Evolutionary conservation across 2,888 invertebrate genomes (phyloP), one percentile per base, ranked within the genome.

Genomic region (Acanthosepion pharaonis): DNA sequence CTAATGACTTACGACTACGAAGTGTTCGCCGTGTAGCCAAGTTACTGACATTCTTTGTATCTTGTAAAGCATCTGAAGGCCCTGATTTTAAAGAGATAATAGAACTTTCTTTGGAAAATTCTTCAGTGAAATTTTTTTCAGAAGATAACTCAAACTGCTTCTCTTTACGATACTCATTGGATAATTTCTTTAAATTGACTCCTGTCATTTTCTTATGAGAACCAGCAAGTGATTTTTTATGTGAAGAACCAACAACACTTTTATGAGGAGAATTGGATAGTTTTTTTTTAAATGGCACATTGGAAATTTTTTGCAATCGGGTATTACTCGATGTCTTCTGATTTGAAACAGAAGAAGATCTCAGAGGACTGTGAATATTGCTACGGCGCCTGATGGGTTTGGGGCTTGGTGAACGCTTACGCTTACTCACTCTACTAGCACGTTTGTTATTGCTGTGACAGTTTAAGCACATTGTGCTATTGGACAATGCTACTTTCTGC

Each of bases 401-500:
- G 18, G 93, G 93, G 25, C 93, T 93, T 5, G 93, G 93, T 28
- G 49, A 93, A 53, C 93, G 93, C 25, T 28, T 93, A 28, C 93
- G 93, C 23, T 93, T 93, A n/a, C 18, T 53, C 28, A n/a, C 53
- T 5, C 93, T 49, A 33, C 49, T 53, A 25, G 93, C 49, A 11
- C 93, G 49, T 93, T 93, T 93, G 51, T 93, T 93, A 49, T 93
- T 93, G 49, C 93, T 53, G 33, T 93, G 93, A 49, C 93, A 93
- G 25, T 53, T 93, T 33, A 93, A 53, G 93, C 93, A 93, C 93
- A 93, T 93, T 93, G 93, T 93, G 53, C 53, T 93, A 53, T n/a
- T 53, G 18, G 93, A 93, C 93, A 93, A 93, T 53, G 93, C 93
- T 93, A 93, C 53, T n/a, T 25, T 93, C 53, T 93, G 93, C 49